Evolutionary conservation across 2,797 vertebrate genomes (phyloP), one percentile per base, ranked within the genome.

Genomic region (Premnoplex brunnescens): DNA sequence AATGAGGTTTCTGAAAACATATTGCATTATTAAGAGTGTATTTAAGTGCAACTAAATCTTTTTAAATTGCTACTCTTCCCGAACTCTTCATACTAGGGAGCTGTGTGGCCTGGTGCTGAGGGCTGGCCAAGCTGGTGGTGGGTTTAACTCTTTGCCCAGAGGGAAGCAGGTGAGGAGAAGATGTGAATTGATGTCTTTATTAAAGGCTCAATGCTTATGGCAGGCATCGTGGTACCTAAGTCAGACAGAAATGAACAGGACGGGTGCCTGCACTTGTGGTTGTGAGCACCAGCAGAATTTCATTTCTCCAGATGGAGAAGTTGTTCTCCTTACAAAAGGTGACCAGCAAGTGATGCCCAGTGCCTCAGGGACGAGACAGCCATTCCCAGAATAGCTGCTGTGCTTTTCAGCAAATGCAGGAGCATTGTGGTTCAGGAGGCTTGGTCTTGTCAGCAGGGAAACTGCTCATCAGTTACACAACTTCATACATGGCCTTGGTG

Each of bases 401-500:
- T 14, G 44, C 64, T 49, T 48, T 58, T 60, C 39, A 77, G n/a
- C 14, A 83, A 71, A 34, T 6, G 22, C 23, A 55, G n/a, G 23
- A 76, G 39, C 14, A 24, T 20, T 16, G 24, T 2, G 4, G 4
- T 17, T 63, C 30, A 19, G 41, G 21, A 69, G 10, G 21, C 11
- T 84, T 43, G 36, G 14, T 24, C 36, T 27, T 48, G 14, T 7
- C 67, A 48, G 23, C 1, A 1, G 20, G 15, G 17, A 90, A 64
- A 9, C 8, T 7, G 0, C 48, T 86, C 23, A 9, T 7, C 46
- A 37, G 67, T 26, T 3, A 32, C 39, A 21, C 14, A 27, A 7
- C 3, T 21, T n/a, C 10, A 27, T 18, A 6, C 5, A 1, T 12
- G 26, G 20, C 36, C 11, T 43, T 1, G 0, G 16, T 22, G 26